Evolutionary conservation across 2,113 vertebrate genomes (phyloP).

Genomic region (Barbus barbus): DNA sequence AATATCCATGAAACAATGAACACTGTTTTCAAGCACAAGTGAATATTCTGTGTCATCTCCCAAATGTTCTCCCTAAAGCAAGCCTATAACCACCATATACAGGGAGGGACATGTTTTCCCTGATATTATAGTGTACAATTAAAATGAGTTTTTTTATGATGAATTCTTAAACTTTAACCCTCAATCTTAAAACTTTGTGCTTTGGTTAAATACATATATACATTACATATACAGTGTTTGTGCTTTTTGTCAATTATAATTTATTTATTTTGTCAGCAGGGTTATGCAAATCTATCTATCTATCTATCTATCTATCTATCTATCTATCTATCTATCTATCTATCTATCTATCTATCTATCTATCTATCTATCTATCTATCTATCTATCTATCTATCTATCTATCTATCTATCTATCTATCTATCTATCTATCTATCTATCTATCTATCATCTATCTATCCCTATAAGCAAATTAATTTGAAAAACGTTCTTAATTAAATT

Average conservation of each 20-base stretch:
- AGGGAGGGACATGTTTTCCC: neutral
- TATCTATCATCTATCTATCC: no score
- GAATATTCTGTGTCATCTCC: conserved; percentile 13
- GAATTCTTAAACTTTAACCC: neutral
- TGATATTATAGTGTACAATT: neutral
- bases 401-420: no score
- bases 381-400: no score
- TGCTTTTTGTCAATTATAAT: neutral
- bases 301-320: no score
- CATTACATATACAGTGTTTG: neutral
- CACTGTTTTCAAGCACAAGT: neutral
- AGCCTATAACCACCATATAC: neutral
- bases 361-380: no score
- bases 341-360: no score
- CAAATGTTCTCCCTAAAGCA: neutral
- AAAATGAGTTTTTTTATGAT: neutral
- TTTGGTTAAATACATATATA: neutral
- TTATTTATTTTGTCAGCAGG: neutral
- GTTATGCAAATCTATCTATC: neutral
- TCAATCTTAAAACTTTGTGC: neutral
- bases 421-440: no score
- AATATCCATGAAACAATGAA: conserved; percentile 23
- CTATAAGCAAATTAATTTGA: neutral
- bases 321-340: no score
- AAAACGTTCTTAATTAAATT: neutral